phyloP scores from a whole-genome alignment of 2,113 vertebrate species.

The Reinhardtius hippoglossoides region DNA sequence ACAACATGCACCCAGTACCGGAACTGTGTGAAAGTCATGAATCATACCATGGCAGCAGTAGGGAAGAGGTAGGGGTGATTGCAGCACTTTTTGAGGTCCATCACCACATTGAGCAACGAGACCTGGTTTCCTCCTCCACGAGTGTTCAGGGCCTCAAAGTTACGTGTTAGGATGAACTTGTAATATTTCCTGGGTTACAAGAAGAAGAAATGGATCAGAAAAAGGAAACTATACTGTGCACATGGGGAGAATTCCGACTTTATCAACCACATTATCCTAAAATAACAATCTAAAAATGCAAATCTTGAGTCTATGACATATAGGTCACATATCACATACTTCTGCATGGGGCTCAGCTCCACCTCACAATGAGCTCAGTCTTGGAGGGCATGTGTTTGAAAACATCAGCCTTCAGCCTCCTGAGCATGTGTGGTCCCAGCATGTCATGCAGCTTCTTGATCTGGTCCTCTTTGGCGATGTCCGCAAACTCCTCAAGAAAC shows the following conservation, averaged over 20 bases:
- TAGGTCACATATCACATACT: conserved; percentile 81
- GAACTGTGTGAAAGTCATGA: not conserved
- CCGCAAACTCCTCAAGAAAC: conserved; percentile 97
- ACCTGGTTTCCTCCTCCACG: conserved; percentile 97
- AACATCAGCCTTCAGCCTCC: conserved; percentile 96
- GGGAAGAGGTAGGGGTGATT: conserved; percentile 99
- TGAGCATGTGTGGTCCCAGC: conserved; percentile 96
- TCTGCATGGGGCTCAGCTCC: conserved; percentile 97
- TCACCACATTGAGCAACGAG: conserved; percentile 95
- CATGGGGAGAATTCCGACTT: not conserved
- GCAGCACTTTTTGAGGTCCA: conserved; percentile 99
- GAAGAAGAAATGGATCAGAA: not conserved
- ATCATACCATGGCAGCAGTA: conserved; percentile 90
- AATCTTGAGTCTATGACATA: not conserved
- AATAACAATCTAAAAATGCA: not conserved
- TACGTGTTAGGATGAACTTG: conserved; percentile 96
- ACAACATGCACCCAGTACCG: not conserved
- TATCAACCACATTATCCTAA: not conserved
- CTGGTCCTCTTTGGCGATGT: conserved; percentile 99
- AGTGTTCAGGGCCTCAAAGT: conserved; percentile 96
- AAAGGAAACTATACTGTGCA: not conserved
- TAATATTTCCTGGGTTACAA: conserved; percentile 91
- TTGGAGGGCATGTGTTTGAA: conserved; percentile 99
- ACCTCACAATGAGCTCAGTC: conserved; percentile 97
- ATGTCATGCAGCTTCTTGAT: conserved; percentile 99